Percentiles rank a stretch among this genome's conserved stretches.
Evolutionary conservation across 2,888 invertebrate genomes (phyloP).

Genomic region (Notodonta dromedarius): DNA sequence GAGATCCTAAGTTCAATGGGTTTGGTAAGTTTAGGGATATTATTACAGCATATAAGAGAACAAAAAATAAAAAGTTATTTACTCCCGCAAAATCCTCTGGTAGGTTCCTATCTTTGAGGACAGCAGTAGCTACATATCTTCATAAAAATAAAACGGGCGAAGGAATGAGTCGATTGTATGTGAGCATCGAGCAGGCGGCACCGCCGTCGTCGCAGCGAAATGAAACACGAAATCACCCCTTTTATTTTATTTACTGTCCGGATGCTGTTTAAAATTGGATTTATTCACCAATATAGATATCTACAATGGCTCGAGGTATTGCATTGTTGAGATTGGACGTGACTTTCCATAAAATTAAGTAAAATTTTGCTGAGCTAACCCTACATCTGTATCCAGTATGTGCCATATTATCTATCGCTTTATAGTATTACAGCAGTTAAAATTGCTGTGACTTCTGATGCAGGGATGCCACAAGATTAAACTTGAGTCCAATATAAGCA

Average conservation of each 20-base stretch:
- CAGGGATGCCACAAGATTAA: background rate
- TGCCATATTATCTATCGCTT: too few relatives aligned
- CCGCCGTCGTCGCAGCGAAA: conserved; percentile 49
- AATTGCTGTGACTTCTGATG: background rate
- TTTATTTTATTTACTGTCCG: conserved; percentile 73
- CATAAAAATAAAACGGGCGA: conserved; percentile 71
- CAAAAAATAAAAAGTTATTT: conserved; percentile 45
- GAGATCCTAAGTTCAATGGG: too few relatives aligned
- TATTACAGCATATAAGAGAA: background rate
- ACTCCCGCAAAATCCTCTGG: conserved; percentile 43
- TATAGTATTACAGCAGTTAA: background rate
- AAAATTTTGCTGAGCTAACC: too few relatives aligned
- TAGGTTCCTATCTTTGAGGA: conserved; percentile 51
- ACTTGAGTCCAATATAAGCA: conserved; percentile 2
- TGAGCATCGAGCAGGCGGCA: conserved; percentile 27
- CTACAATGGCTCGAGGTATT: conserved; percentile 49
- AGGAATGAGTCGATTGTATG: conserved; percentile 60
- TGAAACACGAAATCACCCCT: conserved; percentile 67
- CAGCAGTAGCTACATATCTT: conserved; percentile 66
- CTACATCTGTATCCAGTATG: too few relatives aligned
- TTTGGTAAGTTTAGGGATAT: too few relatives aligned
- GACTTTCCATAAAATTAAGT: too few relatives aligned
- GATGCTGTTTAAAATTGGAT: conserved; percentile 72
- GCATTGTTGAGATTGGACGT: conserved; percentile 38
- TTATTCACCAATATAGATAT: conserved; percentile 70